Percentiles rank a stretch among this genome's conserved stretches.
phyloP scores from a whole-genome alignment of 2,113 vertebrate species.

The Apistogramma diplotaenia region DNA sequence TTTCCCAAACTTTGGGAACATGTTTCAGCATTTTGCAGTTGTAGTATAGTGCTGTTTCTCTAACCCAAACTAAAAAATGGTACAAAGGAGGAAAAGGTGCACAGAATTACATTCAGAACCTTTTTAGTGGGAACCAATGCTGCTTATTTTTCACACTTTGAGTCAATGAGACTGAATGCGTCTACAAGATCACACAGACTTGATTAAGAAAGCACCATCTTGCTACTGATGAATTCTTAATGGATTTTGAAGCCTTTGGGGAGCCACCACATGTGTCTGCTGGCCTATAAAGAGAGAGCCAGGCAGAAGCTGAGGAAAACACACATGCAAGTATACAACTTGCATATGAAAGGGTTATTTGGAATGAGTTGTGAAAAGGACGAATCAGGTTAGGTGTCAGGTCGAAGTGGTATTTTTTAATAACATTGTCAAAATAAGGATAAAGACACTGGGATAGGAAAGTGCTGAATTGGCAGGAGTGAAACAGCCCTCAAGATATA shows the following conservation, averaged over 20 bases:
- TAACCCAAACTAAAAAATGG: not conserved
- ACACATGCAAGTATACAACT: not conserved
- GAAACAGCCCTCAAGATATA: slow-evolving; percentile 18
- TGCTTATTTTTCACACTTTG: not conserved
- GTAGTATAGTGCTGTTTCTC: not conserved
- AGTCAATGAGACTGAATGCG: slow-evolving; percentile 33
- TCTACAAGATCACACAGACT: slow-evolving; percentile 68
- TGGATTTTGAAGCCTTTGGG: slow-evolving; percentile 36
- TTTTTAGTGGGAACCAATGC: not conserved
- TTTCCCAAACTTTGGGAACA: too few relatives aligned
- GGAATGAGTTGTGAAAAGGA: slow-evolving; percentile 9
- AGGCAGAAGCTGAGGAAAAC: not conserved
- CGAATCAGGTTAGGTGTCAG: slow-evolving; percentile 1
- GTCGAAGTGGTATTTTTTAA: slow-evolving; percentile 18
- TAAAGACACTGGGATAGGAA: slow-evolving; percentile 1
- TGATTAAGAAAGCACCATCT: slow-evolving; percentile 69
- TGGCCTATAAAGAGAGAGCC: slow-evolving; percentile 54
- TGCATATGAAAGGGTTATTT: not conserved
- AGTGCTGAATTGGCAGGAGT: slow-evolving; percentile 22
- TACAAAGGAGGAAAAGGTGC: not conserved
- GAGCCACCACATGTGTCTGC: slow-evolving; percentile 46
- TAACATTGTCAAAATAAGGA: slow-evolving; percentile 14
- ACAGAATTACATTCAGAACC: not conserved
- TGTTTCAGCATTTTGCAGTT: not conserved
- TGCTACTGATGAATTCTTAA: slow-evolving; percentile 73